A percentile compares a stretch with the other conserved stretches of the same genome.
Evolutionary conservation across 2,797 vertebrate species (phyloP).

Genomic region (Chromis chromis): DNA sequence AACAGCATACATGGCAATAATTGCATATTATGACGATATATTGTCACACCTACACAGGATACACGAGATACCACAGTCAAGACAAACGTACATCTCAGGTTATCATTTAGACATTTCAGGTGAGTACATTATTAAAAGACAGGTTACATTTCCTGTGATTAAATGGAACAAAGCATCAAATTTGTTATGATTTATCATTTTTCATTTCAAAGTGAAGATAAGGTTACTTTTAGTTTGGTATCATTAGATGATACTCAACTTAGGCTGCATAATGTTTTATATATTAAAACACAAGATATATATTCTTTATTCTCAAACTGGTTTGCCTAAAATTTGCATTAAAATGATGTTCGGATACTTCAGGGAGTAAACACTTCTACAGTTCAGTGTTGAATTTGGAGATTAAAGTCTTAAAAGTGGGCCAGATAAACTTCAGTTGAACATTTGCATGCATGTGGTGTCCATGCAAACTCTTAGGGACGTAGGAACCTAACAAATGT

Average conservation of each 20-base stretch:
- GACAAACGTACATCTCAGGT: constrained; percentile 24
- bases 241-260: constrained; percentile 12
- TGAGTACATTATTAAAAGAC: background rate
- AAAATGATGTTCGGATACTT: background rate
- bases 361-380: background rate
- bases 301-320: background rate
- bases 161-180: background rate
- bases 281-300: background rate
- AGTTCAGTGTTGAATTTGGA: no score
- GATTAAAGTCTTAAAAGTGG: no score
- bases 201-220: background rate
- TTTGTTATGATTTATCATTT: background rate
- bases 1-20: constrained; percentile 23
- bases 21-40: constrained; percentile 58
- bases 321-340: constrained; percentile 5
- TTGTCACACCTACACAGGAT: constrained; percentile 44
- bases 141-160: constrained; percentile 1
- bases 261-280: background rate
- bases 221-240: background rate
- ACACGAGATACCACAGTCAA: constrained; percentile 23
- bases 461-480: background rate
- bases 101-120: constrained; percentile 9
- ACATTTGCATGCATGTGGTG: background rate
- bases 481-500: background rate
- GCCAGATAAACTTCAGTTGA: background rate